These are phyloP conservation scores for Tineola bisselliella DNA, from an alignment of 2,888 invertebrate species.

Conservation along the genomic window DNA sequence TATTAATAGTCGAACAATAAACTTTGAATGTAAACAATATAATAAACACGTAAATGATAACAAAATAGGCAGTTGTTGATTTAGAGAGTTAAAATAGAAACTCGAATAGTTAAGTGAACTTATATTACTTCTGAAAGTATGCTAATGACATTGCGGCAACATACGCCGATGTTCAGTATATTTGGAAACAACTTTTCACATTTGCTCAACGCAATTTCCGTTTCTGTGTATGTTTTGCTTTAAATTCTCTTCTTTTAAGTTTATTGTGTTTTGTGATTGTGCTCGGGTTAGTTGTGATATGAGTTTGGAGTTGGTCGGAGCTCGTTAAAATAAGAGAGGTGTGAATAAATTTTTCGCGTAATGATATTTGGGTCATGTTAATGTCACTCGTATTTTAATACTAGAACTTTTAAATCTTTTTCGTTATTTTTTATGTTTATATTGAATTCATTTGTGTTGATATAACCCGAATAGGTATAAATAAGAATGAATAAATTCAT, in stretches of 20 bases:
- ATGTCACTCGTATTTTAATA: neutral
- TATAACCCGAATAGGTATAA: too few species aligned
- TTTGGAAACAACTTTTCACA: slow-evolving; percentile 39
- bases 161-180: slow-evolving; percentile 20
- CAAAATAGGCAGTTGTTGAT: neutral
- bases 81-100: slow-evolving; percentile 10
- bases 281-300: neutral
- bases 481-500: too few species aligned
- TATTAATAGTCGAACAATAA: neutral
- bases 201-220: slow-evolving; percentile 43
- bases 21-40: neutral
- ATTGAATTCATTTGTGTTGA: too few species aligned
- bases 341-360: neutral
- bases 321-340: neutral
- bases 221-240: slow-evolving; percentile 16
- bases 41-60: neutral
- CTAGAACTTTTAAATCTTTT: too few species aligned
- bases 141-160: slow-evolving; percentile 16
- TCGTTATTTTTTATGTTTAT: too few species aligned
- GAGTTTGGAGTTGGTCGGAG: neutral
- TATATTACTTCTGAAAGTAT: slow-evolving; percentile 14
- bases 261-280: slow-evolving; percentile 9
- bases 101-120: slow-evolving; percentile 10
- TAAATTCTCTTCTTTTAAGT: slow-evolving; percentile 10
- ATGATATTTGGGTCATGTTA: neutral